Percentiles rank a stretch among this genome's conserved stretches.
These are phyloP conservation scores for Drosophila rufa DNA, from an alignment of 1,140 invertebrate species.

Conservation along the genomic window DNA sequence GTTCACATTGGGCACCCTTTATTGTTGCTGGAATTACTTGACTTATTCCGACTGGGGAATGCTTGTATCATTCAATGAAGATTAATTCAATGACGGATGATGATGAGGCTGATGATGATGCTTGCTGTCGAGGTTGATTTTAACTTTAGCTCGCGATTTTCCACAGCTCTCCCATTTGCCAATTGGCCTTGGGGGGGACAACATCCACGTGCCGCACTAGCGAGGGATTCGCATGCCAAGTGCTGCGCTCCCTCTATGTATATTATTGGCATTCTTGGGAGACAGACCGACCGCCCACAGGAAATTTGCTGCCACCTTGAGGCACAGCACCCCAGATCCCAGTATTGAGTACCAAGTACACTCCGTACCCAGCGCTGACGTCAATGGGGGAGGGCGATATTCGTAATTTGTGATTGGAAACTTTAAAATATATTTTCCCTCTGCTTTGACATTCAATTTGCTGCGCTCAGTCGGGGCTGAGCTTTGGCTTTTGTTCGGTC, in stretches of 20 bases:
- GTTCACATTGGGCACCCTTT: neutral
- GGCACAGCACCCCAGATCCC: neutral
- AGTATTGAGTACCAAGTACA: neutral
- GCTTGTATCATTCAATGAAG: neutral
- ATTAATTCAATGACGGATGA: constrained; percentile 30
- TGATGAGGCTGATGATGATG: neutral
- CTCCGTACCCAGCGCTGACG: constrained; percentile 28
- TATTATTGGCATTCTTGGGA: constrained; percentile 25
- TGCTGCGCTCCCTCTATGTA: neutral
- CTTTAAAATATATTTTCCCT: constrained; percentile 31
- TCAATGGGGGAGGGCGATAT: constrained; percentile 28
- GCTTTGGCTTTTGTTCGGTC: constrained; percentile 18
- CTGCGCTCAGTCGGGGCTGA: neutral
- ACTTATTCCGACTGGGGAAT: neutral
- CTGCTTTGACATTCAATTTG: constrained; percentile 42
- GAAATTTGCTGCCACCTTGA: constrained; percentile 3
- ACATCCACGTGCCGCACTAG: constrained; percentile 29
- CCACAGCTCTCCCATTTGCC: neutral
- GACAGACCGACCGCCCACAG: constrained; percentile 11
- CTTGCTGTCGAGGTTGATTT: constrained; percentile 4
- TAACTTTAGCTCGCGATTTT: constrained; percentile 3
- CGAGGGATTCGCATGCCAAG: constrained; percentile 42
- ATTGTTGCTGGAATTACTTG: constrained; percentile 5
- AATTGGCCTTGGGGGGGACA: constrained; percentile 29
- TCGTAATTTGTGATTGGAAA: constrained; percentile 43